A percentile compares a stretch with the other conserved stretches of the same genome.
phyloP scores from a whole-genome alignment of 2,888 invertebrate genomes.

The Cheilosia impressa region DNA sequence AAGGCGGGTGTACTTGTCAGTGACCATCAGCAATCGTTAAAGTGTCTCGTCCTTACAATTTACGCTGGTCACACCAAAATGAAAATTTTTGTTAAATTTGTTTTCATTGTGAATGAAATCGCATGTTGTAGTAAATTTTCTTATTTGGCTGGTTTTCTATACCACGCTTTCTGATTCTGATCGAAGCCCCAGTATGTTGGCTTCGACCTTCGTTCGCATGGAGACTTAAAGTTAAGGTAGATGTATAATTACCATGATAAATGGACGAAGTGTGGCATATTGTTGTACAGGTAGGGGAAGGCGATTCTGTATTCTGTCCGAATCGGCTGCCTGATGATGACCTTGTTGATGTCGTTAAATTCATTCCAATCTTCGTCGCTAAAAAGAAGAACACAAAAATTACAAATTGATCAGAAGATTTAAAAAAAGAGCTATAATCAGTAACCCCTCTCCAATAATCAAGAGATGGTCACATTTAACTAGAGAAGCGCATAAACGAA shows the following conservation, averaged over 20 bases:
- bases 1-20: constrained; percentile 81
- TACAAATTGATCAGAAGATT: neutral
- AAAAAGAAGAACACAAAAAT: constrained; percentile 76
- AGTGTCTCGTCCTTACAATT: constrained; percentile 80
- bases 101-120: constrained; percentile 83
- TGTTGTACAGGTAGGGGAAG: constrained; percentile 99
- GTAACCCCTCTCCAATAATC: neutral
- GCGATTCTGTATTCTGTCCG: constrained; percentile 99
- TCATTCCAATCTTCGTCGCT: constrained; percentile 99
- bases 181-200: neutral
- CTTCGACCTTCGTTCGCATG: constrained; percentile 50
- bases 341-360: constrained; percentile 99
- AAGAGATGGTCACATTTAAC: too few species aligned
- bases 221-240: constrained; percentile 23
- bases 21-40: constrained; percentile 86
- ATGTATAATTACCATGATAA: constrained; percentile 94
- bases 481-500: neutral
- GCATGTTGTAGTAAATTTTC: constrained; percentile 86
- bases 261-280: constrained; percentile 99
- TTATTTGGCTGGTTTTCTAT: constrained; percentile 80
- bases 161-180: constrained; percentile 76
- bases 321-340: constrained; percentile 99
- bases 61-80: constrained; percentile 85
- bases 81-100: constrained; percentile 77
- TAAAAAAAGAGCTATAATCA: too few species aligned